Evolutionary conservation across 2,113 vertebrate genomes (phyloP), one percentile per base, ranked within the genome.

Genomic region (Ictidomys tridecemlineatus): DNA sequence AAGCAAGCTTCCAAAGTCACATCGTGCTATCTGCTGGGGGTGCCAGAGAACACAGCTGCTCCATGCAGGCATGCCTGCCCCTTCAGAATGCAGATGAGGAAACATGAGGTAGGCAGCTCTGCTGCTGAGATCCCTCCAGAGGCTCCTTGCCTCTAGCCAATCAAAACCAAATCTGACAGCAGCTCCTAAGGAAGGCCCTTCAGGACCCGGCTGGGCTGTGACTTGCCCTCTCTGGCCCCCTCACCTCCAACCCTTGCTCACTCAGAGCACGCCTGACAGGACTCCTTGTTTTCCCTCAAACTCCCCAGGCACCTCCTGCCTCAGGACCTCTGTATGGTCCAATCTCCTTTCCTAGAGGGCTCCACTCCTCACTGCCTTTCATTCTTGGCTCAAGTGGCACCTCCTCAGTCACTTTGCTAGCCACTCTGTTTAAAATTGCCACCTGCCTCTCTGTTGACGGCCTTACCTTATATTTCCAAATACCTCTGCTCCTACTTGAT

Each of bases 371-470:
- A 28, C 8, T 1, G 4, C n/a, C 56, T 51, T 67, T 51, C n/a
- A 39, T 76, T 85, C 77, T 91, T 82, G 80, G 63, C n/a, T 91
- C 45, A 61, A 28, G 53, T 70, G n/a, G 53, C 42, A 88, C n/a
- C 32, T 67, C 45, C 18, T 32, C 58, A 42, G 32, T 79, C 86
- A 76, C 39, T 96, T 93, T 86, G n/a, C 69, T 83, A 89, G 89
- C 8, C 20, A 58, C 6, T 58, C 34, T 83, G 37, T 61, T 89
- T 76, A 73, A 93, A 86, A 79, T 5, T 22, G 48, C 5, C 1
- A 20, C 18, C 37, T 79, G 28, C 20, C 12, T 88, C 28, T 34
- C 56, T 8, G 22, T 37, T 90, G 79, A 56, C 34, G 17, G 63
- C 17, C 12, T 18, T 20, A 37, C 6, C n/a, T 65, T 56, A 18